Base-by-base conservation (phyloP, 2,113 vertebrate genomes). In the Zosterops japonicus region DNA sequence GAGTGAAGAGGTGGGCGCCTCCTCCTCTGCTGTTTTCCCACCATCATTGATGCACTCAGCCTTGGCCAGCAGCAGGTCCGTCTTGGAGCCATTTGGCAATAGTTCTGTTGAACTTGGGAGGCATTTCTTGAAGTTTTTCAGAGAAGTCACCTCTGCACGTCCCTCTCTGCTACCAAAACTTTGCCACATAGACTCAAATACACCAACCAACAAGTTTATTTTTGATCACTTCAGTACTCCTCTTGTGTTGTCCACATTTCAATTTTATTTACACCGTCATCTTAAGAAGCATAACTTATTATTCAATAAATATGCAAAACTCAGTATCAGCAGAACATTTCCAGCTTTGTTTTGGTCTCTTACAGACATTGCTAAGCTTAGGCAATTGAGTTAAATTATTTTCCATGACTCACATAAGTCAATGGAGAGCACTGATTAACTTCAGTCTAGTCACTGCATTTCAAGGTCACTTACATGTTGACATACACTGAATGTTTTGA, bases 401-500 rank as follows among this genome's bases (percentile, higher is more conserved):
- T 96, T 88, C 87, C 56, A n/a, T 89, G 68, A 87, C 72, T 93
- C 60, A 18, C 3, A 7, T 12, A 22, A 82, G 49, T 89, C 60
- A 70, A 18, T 20, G 64, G 39, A 71, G 29, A 84, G 27, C 60
- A 74, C 68, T 86, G 72, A 93, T 93, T 86, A 78, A 87, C 85
- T 94, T 91, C 64, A 68, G 31, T 75, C 29, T 67, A 93, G 56
- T 47, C 13, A 39, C 47, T 57, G 6, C 21, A 5, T 87, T 92
- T 87, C 60, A 71, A 91, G 77, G 60, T 95, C 21, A 5, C 49
- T 80, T 78, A 16, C 49, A 24, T 83, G 53, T 77, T 93, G 33
- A 67, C 8, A 20, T 55, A 52, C 31, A 49, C 22, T 55, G 47
- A 75, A 47, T 52, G n/a, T 65, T 89, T 92, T 78, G 39, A 92